Conservation (phyloP, 2,113 vertebrate species). For the Myotis davidii region DNA sequence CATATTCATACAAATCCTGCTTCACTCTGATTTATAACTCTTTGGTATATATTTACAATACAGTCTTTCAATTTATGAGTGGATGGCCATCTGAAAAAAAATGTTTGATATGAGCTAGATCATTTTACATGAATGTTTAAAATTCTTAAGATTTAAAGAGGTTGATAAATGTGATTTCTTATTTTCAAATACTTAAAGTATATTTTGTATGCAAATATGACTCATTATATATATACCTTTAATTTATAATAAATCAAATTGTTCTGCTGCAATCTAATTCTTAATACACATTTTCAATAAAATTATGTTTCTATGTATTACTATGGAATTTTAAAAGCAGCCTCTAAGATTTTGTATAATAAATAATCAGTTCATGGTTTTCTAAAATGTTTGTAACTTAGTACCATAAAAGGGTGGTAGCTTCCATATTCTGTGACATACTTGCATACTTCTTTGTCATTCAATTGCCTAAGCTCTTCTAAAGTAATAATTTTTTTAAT, state of each 20-base stretch:
- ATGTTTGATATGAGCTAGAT: slow-evolving; percentile 30
- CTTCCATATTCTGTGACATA: background rate
- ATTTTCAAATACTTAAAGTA: slow-evolving; percentile 26
- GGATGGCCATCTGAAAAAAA: background rate
- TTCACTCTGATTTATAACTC: slow-evolving; percentile 68
- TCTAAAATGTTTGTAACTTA: background rate
- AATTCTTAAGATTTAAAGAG: slow-evolving; percentile 43
- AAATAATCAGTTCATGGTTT: background rate
- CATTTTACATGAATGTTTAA: slow-evolving; percentile 48
- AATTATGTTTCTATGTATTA: background rate
- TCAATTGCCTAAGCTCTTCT: background rate
- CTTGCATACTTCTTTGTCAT: background rate
- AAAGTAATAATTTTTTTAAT: background rate
- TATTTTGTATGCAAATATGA: slow-evolving; percentile 44
- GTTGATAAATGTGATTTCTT: slow-evolving; percentile 51
- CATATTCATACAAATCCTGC: slow-evolving; percentile 65
- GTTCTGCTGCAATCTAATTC: background rate
- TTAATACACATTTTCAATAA: slow-evolving; percentile 33
- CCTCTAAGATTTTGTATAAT: background rate
- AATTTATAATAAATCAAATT: slow-evolving; percentile 59
- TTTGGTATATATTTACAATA: slow-evolving; percentile 60
- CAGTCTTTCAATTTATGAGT: slow-evolving; percentile 62
- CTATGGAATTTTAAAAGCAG: background rate
- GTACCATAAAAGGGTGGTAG: background rate
- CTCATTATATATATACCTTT: background rate